A percentile compares a stretch with the other conserved stretches of the same genome.
These are phyloP conservation scores for Ciconia nigra DNA, from an alignment of 2,797 vertebrate species.

Conservation along the genomic window DNA sequence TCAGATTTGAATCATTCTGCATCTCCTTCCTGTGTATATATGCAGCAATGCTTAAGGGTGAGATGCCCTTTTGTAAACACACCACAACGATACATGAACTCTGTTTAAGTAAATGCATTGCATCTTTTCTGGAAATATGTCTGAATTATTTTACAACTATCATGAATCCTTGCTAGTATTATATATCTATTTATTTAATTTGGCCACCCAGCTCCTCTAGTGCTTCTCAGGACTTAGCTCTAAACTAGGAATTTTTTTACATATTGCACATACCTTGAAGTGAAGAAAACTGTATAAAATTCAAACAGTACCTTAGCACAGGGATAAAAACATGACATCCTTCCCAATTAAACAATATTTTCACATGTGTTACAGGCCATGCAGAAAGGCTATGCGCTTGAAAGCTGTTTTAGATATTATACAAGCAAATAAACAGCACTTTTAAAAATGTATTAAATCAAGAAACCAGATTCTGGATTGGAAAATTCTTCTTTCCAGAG, in stretches of 20 bases:
- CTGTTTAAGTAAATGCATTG: not conserved
- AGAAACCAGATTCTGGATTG: not conserved
- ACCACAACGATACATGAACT: accelerated
- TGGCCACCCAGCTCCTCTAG: not conserved
- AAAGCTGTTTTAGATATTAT: not conserved
- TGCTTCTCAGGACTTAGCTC: not conserved
- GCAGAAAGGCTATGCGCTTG: not conserved
- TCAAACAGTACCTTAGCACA: not conserved
- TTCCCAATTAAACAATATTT: not conserved
- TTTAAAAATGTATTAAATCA: not conserved
- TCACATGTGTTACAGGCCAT: not conserved
- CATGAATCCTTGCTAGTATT: not conserved
- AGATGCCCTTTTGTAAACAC: not conserved
- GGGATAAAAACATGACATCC: not conserved
- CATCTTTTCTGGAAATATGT: not conserved
- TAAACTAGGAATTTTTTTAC: not conserved
- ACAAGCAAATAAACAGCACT: not conserved
- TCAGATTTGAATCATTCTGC: not conserved
- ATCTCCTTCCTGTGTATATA: not conserved
- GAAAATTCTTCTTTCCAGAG: not conserved
- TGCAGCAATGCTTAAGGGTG: not conserved
- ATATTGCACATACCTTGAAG: not conserved
- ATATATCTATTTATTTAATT: not conserved
- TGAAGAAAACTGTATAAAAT: not conserved
- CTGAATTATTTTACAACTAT: not conserved